Conservation (phyloP, 2,113 vertebrate species). For the Spizaetus ornatus region DNA sequence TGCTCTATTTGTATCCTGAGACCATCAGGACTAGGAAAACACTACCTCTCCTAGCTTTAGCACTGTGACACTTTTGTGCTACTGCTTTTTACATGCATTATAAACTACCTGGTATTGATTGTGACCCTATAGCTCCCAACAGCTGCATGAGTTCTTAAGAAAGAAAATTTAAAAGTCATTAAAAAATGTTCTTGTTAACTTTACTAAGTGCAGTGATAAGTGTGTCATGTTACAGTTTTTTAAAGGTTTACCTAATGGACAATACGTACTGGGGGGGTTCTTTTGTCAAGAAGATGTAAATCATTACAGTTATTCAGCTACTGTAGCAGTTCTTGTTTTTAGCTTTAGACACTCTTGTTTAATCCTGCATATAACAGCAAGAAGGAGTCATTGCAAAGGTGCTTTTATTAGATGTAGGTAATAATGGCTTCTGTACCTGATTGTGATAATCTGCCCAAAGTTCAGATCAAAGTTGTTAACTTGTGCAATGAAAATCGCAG, state of each 20-base stretch:
- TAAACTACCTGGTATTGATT: not conserved
- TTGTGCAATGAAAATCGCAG: conserved; percentile 96
- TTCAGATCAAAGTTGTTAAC: conserved; percentile 92
- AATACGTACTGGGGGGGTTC: not conserved
- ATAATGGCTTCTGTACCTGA: conserved; percentile 79
- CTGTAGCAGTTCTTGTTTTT: not conserved
- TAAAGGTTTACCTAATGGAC: not conserved
- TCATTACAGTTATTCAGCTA: not conserved
- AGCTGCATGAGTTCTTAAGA: not conserved
- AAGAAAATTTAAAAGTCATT: not conserved
- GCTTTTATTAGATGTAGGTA: not conserved
- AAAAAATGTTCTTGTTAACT: not conserved
- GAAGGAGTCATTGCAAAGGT: not conserved
- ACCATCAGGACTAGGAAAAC: not conserved
- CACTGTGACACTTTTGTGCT: not conserved
- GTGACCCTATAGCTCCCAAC: not conserved
- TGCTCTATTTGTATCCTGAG: not conserved
- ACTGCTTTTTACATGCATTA: not conserved
- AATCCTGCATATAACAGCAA: not conserved
- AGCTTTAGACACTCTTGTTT: not conserved
- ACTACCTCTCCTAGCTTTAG: not conserved
- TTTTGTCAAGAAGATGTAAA: not conserved
- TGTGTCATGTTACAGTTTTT: not conserved
- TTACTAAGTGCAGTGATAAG: not conserved
- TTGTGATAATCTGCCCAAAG: conserved; percentile 95